A percentile compares a stretch with the other conserved stretches of the same genome.
Evolutionary conservation across 2,797 vertebrate species (phyloP).

Genomic region (Catamblyrhynchus diadema): DNA sequence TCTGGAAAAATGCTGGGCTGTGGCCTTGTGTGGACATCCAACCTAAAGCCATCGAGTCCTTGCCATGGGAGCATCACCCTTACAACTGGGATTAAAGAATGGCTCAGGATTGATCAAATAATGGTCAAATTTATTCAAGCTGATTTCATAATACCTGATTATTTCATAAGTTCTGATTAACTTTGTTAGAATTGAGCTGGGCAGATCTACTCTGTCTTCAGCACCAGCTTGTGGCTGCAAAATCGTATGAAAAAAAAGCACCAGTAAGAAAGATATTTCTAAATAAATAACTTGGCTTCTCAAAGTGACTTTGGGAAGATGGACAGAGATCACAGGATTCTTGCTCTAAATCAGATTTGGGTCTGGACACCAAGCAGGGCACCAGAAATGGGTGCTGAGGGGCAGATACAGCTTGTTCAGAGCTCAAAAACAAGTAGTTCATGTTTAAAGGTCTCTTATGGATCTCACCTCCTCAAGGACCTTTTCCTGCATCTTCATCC

Average conservation of each 20-base stretch:
- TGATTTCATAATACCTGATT: background rate
- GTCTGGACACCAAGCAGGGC: background rate
- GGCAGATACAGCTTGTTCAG: background rate
- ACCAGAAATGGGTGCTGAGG: background rate
- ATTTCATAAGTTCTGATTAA: background rate
- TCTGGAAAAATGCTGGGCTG: background rate
- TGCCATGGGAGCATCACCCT: background rate
- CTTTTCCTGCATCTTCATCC: background rate
- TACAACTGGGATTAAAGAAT: background rate
- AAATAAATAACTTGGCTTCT: background rate
- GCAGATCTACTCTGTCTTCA: background rate
- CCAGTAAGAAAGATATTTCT: background rate
- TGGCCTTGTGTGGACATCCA: background rate
- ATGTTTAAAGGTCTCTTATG: background rate
- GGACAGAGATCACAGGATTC: background rate
- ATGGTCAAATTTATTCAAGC: background rate
- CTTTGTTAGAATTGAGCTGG: background rate
- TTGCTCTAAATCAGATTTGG: background rate
- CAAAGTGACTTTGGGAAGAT: background rate
- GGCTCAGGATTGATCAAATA: background rate
- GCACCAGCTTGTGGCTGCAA: background rate
- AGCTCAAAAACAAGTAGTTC: background rate
- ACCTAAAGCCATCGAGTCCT: background rate
- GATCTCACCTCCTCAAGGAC: background rate
- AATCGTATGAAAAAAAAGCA: accelerated